Evolutionary conservation across 2,113 vertebrate species (phyloP).

Genomic region (Phaethornis superciliosus): DNA sequence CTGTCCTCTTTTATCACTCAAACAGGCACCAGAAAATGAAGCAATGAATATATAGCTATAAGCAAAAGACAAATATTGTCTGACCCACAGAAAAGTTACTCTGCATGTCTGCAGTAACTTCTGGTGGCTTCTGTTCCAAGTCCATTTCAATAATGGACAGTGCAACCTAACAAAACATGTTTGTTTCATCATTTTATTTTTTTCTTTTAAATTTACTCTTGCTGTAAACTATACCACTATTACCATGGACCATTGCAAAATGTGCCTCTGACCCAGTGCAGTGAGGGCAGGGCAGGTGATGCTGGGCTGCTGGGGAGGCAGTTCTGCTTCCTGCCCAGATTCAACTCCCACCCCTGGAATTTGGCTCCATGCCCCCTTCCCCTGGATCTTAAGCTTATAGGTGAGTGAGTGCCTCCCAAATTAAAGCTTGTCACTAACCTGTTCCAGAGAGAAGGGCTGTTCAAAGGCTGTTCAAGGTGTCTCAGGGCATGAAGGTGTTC

Average conservation of each 20-base stretch:
- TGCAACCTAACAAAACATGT: background rate
- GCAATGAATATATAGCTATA: background rate
- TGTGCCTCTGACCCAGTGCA: fast-evolving
- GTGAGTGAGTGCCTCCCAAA: background rate
- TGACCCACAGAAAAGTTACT: background rate
- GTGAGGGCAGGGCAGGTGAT: background rate
- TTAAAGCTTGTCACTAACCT: background rate
- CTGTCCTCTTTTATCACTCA: background rate
- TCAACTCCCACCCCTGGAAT: background rate
- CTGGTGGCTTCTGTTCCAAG: background rate
- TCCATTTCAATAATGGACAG: background rate
- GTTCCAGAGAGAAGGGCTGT: background rate
- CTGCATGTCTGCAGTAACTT: background rate
- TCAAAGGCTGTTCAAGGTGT: background rate
- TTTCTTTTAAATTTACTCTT: background rate
- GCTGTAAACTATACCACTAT: background rate
- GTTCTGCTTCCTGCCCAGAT: background rate
- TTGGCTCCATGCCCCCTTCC: background rate
- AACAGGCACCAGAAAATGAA: background rate
- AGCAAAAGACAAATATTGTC: background rate
- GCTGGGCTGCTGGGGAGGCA: background rate
- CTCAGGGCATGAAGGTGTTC: background rate
- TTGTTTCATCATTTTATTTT: background rate
- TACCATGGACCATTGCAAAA: background rate
- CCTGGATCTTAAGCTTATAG: background rate